These are phyloP conservation scores for Ptycholaimellus sp. DNA, from an alignment of 2,888 invertebrate genomes.

Conservation along the genomic window DNA sequence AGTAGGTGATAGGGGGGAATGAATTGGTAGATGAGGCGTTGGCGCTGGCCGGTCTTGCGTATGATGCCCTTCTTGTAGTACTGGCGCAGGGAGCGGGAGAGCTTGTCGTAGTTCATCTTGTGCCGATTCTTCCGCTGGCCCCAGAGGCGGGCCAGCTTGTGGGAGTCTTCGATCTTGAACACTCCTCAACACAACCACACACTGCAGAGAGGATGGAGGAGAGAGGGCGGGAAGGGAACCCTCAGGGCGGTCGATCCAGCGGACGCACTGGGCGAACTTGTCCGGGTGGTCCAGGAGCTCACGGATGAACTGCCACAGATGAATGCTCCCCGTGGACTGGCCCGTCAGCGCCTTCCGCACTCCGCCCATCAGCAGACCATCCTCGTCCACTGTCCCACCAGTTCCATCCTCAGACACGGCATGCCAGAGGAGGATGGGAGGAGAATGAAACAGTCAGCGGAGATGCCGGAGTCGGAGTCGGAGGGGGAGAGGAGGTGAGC, in stretches of 20 bases:
- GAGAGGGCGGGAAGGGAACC: slow-evolving; percentile 31
- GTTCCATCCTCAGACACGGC: too few relatives aligned
- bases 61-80: slow-evolving; percentile 98
- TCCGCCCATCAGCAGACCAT: not conserved
- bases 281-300: slow-evolving; percentile 70
- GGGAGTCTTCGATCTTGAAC: slow-evolving; percentile 96
- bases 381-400: not conserved
- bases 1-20: slow-evolving; percentile 23
- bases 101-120: slow-evolving; percentile 98
- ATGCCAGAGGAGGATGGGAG: not conserved
- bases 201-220: too few relatives aligned
- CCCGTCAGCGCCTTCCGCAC: not conserved
- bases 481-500: slow-evolving; percentile 8
- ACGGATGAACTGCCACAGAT: slow-evolving; percentile 94
- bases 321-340: slow-evolving; percentile 38
- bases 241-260: slow-evolving; percentile 77
- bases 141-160: slow-evolving; percentile 87
- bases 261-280: slow-evolving; percentile 69
- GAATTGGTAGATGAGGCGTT: slow-evolving; percentile 93
- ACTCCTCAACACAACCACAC: slow-evolving; percentile 31
- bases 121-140: slow-evolving; percentile 90
- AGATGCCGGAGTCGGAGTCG: slow-evolving; percentile 9
- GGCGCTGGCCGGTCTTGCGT: slow-evolving; percentile 94
- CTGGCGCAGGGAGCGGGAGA: slow-evolving; percentile 83
- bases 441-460: slow-evolving; percentile 5